Percentiles rank a stretch among this genome's conserved stretches.
phyloP scores from a whole-genome alignment of 1,140 invertebrate genomes.

The Drosophila saltans region DNA sequence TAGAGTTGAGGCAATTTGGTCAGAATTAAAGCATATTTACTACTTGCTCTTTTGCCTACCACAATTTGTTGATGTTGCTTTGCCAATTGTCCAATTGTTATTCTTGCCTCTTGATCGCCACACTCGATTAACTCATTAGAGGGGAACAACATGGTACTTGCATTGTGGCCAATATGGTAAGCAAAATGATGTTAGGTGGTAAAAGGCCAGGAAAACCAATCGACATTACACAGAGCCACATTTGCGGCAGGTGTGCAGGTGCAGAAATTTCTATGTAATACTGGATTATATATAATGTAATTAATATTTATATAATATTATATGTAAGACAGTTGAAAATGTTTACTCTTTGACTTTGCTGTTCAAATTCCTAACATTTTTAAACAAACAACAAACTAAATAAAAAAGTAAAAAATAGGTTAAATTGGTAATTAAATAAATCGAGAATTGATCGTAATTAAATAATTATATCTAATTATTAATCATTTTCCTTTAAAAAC shows the following conservation, averaged over 20 bases:
- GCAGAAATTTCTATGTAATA: no score
- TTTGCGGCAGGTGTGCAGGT: neutral
- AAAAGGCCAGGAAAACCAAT: conserved; percentile 8
- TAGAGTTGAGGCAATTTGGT: conserved; percentile 35
- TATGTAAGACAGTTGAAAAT: no score
- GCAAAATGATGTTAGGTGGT: neutral
- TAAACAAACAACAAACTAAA: no score
- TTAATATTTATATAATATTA: no score
- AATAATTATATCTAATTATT: no score
- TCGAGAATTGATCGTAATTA: no score
- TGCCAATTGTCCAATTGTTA: conserved; percentile 26
- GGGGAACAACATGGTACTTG: neutral
- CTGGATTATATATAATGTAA: no score
- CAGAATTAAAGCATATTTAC: conserved; percentile 38
- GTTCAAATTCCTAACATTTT: no score
- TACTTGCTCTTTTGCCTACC: conserved; percentile 44
- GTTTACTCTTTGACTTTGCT: no score
- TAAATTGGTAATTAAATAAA: no score
- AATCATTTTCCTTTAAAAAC: no score
- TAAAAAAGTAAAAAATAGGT: no score
- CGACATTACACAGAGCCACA: neutral
- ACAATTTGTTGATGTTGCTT: conserved; percentile 23
- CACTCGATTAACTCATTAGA: conserved; percentile 11
- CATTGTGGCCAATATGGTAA: conserved; percentile 1
- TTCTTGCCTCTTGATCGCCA: neutral